These are phyloP conservation scores for Columba janthina DNA, from an alignment of 2,113 vertebrate genomes.

Conservation along the genomic window DNA sequence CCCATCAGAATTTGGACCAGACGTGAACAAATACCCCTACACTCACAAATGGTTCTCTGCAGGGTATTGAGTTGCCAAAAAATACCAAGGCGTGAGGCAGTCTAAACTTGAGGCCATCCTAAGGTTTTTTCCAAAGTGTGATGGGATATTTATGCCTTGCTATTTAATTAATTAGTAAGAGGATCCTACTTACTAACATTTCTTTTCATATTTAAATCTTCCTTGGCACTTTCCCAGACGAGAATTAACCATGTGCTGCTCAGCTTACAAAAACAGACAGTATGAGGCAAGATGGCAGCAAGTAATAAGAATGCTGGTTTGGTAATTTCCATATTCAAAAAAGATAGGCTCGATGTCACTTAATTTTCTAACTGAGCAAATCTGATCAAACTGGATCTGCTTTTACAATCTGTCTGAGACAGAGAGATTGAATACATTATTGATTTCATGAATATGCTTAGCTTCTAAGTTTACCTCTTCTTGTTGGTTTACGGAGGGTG, in stretches of 20 bases:
- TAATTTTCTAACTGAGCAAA: conserved; percentile 59
- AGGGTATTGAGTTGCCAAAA: neutral
- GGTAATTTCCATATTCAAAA: conserved; percentile 22
- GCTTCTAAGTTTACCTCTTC: neutral
- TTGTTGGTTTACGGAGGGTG: neutral
- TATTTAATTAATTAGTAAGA: neutral
- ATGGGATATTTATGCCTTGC: neutral
- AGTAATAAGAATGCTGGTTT: neutral
- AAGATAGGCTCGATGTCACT: conserved; percentile 42
- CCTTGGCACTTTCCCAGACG: neutral
- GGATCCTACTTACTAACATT: neutral
- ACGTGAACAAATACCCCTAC: neutral
- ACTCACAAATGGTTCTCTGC: neutral
- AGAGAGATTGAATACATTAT: conserved; percentile 5
- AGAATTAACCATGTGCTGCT: neutral
- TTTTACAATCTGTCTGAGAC: conserved; percentile 25
- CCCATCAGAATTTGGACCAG: neutral
- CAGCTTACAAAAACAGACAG: neutral
- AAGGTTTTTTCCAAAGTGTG: neutral
- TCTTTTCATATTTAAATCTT: neutral
- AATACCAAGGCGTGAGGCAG: neutral
- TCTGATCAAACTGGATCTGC: conserved; percentile 25
- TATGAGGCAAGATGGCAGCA: neutral
- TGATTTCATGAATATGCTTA: conserved; percentile 21
- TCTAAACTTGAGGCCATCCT: neutral